These are phyloP conservation scores for Clamator glandarius DNA, from an alignment of 2,797 vertebrate species.

Conservation along the genomic window DNA sequence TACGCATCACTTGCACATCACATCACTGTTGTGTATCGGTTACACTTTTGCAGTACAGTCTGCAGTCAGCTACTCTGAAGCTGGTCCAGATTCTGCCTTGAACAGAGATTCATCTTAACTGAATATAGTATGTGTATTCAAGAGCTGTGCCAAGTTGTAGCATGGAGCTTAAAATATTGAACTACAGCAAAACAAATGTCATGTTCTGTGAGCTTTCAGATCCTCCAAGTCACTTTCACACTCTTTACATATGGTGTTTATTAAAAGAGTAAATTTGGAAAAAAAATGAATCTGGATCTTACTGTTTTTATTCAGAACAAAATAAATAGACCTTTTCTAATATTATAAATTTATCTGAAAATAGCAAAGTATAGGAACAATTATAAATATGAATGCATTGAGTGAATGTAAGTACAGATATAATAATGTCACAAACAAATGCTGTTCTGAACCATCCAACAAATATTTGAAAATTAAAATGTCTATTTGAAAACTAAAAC, in stretches of 20 bases:
- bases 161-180: slow-evolving; percentile 16
- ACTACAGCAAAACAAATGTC: slow-evolving; percentile 18
- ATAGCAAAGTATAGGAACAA: not conserved
- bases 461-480: not conserved
- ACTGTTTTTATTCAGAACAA: not conserved
- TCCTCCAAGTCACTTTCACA: not conserved
- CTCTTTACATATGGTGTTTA: not conserved
- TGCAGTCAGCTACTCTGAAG: not conserved
- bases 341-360: not conserved
- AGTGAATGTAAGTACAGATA: not conserved
- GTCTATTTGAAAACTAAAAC: not conserved
- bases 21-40: not conserved
- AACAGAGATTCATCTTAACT: not conserved
- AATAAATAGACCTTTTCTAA: not conserved
- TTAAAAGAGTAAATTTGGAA: not conserved
- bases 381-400: not conserved
- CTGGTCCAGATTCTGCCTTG: not conserved
- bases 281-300: not conserved
- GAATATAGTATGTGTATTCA: not conserved
- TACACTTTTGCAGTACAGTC: not conserved
- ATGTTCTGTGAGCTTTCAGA: not conserved
- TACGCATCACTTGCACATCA: not conserved
- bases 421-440: not conserved
- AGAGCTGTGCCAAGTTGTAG: not conserved
- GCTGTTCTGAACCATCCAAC: not conserved